These are phyloP conservation scores for Etheostoma spectabile DNA, from an alignment of 2,113 vertebrate species.

Conservation along the genomic window DNA sequence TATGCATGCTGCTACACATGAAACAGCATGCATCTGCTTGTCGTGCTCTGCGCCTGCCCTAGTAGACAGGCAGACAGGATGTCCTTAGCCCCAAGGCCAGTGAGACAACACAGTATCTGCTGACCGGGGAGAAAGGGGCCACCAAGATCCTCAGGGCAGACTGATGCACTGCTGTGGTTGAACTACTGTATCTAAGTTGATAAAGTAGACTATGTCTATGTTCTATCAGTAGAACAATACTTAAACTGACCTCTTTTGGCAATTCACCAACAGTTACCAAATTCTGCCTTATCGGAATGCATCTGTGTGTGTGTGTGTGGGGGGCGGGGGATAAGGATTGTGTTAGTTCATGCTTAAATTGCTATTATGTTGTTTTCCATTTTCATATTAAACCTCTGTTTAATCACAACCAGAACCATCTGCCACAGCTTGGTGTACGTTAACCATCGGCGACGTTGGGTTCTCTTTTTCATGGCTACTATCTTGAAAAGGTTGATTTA, in stretches of 20 bases:
- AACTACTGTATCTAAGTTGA: conserved; percentile 52
- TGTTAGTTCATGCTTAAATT: conserved; percentile 14
- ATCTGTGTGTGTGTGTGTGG: neutral
- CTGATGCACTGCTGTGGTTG: conserved; percentile 37
- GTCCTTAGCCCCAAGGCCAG: conserved; percentile 68
- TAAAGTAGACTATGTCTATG: conserved; percentile 42
- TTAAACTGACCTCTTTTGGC: conserved; percentile 43
- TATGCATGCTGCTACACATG: conserved; percentile 80
- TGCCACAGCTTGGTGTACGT: conserved; percentile 24
- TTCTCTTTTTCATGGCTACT: conserved; percentile 24
- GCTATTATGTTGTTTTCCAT: neutral
- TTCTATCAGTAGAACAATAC: conserved; percentile 37
- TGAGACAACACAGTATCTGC: conserved; percentile 60
- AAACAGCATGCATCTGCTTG: conserved; percentile 73
- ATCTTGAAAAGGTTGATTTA: conserved; percentile 58
- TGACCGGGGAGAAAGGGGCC: conserved; percentile 71
- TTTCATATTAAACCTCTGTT: conserved; percentile 2
- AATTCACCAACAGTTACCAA: conserved; percentile 15
- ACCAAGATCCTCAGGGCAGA: conserved; percentile 57
- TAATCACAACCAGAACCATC: conserved; percentile 26
- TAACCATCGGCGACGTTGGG: conserved; percentile 12
- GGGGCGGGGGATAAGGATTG: neutral
- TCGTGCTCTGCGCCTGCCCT: conserved; percentile 41
- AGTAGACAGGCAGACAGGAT: conserved; percentile 69
- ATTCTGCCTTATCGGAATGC: conserved; percentile 2